A percentile compares a stretch with the other conserved stretches of the same genome.
Conservation (phyloP, 2,113 vertebrate genomes). For the Leptodactylus fuscus region DNA sequence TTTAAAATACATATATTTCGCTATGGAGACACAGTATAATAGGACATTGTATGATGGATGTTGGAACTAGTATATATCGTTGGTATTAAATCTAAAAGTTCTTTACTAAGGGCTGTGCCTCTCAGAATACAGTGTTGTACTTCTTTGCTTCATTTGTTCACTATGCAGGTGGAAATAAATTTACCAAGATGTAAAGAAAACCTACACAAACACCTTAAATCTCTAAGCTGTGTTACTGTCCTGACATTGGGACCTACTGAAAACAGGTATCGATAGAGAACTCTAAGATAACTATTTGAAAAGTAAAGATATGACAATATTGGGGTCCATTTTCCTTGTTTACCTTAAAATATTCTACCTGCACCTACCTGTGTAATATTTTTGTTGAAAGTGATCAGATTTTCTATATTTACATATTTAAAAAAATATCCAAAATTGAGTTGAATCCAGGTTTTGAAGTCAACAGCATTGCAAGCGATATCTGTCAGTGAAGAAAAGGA, state of each 20-base stretch:
- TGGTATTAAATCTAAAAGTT: too few species aligned
- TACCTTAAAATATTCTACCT: background rate
- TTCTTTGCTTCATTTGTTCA: background rate
- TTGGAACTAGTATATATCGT: too few species aligned
- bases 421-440: slow-evolving; percentile 47
- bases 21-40: too few species aligned
- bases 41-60: too few species aligned
- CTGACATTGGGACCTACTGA: background rate
- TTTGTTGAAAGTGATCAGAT: background rate
- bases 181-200: too few species aligned
- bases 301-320: background rate
- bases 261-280: background rate
- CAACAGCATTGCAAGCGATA: slow-evolving; percentile 32
- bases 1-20: too few species aligned
- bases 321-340: background rate
- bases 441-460: background rate
- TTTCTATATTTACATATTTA: background rate
- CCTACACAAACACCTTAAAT: too few species aligned
- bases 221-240: too few species aligned
- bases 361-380: background rate
- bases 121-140: background rate
- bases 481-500: background rate
- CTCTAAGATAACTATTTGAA: background rate
- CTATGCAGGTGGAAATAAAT: too few species aligned
- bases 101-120: too few species aligned